phyloP scores from a whole-genome alignment of 2,888 invertebrate genomes.

The Sinotaia quadrata region DNA sequence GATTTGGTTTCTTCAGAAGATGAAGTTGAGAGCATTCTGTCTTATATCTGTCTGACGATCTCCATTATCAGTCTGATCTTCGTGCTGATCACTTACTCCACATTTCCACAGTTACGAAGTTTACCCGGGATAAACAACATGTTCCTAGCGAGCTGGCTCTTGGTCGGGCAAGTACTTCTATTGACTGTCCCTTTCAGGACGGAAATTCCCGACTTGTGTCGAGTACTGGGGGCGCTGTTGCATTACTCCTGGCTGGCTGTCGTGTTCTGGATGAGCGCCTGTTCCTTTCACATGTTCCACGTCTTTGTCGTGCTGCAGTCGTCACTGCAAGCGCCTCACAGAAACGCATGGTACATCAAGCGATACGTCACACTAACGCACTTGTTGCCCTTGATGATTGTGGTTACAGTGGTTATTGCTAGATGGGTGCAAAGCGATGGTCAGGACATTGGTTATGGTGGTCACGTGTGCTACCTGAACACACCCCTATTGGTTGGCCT shows the following conservation, averaged over 20 bases:
- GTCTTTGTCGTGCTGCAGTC: conserved; percentile 35
- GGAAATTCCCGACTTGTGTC: conserved; percentile 28
- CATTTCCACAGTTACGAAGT: conserved; percentile 38
- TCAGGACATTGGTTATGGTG: conserved; percentile 37
- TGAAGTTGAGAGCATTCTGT: background rate
- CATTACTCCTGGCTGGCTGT: conserved; percentile 46
- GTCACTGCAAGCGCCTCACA: background rate
- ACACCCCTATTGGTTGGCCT: conserved; percentile 28
- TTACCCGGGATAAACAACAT: conserved; percentile 48
- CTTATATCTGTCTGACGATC: conserved; percentile 2
- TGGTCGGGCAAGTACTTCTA: conserved; percentile 40
- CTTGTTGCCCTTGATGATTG: conserved; percentile 10
- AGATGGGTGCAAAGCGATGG: conserved; percentile 16
- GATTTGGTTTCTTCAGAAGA: too few relatives aligned
- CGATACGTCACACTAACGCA: conserved; percentile 24
- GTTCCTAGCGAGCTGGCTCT: conserved; percentile 37
- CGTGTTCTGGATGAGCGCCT: conserved; percentile 41
- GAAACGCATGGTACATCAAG: conserved; percentile 17
- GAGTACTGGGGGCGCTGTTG: conserved; percentile 36
- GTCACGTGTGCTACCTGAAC: conserved; percentile 36
- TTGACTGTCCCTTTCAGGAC: conserved; percentile 29
- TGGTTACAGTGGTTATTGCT: conserved; percentile 19
- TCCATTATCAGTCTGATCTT: conserved; percentile 17
- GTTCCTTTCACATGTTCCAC: conserved; percentile 47
- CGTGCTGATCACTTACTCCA: conserved; percentile 31